Base-by-base conservation (phyloP, 2,113 vertebrate species). In the Salvator merianae region DNA sequence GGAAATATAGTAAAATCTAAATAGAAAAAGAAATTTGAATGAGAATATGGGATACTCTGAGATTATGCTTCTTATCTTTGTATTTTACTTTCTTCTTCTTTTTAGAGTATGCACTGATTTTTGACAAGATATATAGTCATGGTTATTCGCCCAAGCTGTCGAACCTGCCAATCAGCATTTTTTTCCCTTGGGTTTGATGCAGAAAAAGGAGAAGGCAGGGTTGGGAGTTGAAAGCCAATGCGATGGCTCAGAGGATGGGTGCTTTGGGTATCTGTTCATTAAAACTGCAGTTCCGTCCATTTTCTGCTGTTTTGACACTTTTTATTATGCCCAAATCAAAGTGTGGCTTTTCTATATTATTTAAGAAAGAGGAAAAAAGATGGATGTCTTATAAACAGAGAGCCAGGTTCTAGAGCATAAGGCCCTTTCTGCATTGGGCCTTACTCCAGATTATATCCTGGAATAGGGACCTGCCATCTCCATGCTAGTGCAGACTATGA, bases 1-100 rank as follows among this genome's bases (percentile, higher is more conserved):
- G 90, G 94, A 95, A 95, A 95, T 88, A 88, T 26, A 94, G 91
- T 93, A 86, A 94, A 94, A 95, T 95, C 94, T 94, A 95, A 95
- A 94, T 94, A 89, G 92, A 87, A 93, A 69, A 93, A 85, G 83
- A 79, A 93, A 95, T 94, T 93, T 92, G 92, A 94, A 92, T 94
- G 93, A 90, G 93, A 92, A 91, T 92, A 87, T 84, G 82, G 93
- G 91, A 83, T 83, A 91, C 84, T 83, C 36, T 84, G 87, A 82
- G 92, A 94, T 94, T 87, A 86, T 92, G 93, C 94, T 89, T 95
- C 93, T 91, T 90, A 93, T 93, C 86, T 93, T 91, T 55, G 70
- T 90, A 94, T 93, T 95, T 90, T 88, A 91, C 92, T 93, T 94
- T 94, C 89, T 94, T 95, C 93, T 87, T 89, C 92, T 86, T 90